Base-by-base conservation (phyloP, 2,888 invertebrate species). In the Molanna angustata region DNA sequence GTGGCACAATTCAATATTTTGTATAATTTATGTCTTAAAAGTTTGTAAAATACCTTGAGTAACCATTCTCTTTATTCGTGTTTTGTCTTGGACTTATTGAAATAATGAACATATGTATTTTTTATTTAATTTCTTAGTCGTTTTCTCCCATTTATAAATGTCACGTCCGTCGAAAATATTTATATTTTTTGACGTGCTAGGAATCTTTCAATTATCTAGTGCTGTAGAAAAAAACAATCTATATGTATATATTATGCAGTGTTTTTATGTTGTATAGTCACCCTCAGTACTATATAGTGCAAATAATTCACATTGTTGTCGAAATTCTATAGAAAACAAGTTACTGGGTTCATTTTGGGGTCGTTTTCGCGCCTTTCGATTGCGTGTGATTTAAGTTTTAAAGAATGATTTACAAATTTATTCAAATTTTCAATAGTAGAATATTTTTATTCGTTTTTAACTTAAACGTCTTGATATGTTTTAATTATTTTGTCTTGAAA, bases 321-420 rank as follows among this genome's bases (percentile, higher is more conserved):
- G n/a, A n/a, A n/a, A n/a, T n/a, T n/a, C n/a, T n/a, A n/a, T n/a
- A n/a, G n/a, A 27, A 32, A 18, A 44, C 18, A 33, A 11, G 21
- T 35, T 48, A 40, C 16, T 31, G 20, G 18, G 20, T 43, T 33
- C 50, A 22, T 50, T 50, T 35, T 27, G 14, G 13, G 22, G 7
- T 41, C 14, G 54, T 54, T 54, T 54, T 54, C 54, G 54, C 54
- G 54, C 54, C 54, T 54, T 53, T 49, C 48, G 35, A 33, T 19
- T 22, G 13, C n/a, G 44, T 17, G 46, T 37, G 47, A 37, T 47
- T 47, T 18, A 37, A 37, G n/a, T n/a, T n/a, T n/a, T n/a, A n/a
- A n/a, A n/a, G n/a, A n/a, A n/a, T n/a, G n/a, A n/a, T n/a, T n/a
- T n/a, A n/a, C n/a, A n/a, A n/a, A n/a, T n/a, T n/a, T n/a, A n/a